phyloP scores from a whole-genome alignment of 2,113 vertebrate genomes.

The Macrotis lagotis region DNA sequence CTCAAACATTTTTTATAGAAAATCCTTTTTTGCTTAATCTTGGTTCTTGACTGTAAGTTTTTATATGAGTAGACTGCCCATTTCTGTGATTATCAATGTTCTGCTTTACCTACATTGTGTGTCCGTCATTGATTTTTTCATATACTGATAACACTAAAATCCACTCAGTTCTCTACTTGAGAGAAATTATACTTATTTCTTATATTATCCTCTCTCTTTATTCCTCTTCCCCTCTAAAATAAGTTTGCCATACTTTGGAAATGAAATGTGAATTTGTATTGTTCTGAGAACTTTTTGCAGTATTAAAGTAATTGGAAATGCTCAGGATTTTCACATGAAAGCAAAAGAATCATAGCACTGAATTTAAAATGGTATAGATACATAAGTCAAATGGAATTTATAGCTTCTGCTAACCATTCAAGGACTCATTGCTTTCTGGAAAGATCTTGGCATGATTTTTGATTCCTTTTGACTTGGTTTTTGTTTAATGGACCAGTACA shows the following conservation, averaged over 20 bases:
- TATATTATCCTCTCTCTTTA: no score
- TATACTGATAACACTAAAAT: no score
- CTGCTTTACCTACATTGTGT: background rate
- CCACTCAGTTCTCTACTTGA: no score
- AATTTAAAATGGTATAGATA: background rate
- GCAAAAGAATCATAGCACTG: background rate
- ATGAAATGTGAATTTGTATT: background rate
- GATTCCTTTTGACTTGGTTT: constrained; percentile 24
- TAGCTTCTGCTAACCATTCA: background rate
- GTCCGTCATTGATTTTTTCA: background rate
- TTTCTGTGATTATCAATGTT: background rate
- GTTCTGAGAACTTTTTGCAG: constrained; percentile 38
- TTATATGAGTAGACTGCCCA: background rate
- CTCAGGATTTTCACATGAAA: no score
- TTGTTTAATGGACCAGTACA: background rate
- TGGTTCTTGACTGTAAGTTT: background rate
- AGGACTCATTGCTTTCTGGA: background rate
- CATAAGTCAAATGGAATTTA: no score
- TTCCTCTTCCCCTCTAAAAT: no score
- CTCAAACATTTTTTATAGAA: background rate
- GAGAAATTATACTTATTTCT: no score
- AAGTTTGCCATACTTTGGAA: no score
- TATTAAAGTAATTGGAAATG: background rate
- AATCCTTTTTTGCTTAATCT: background rate
- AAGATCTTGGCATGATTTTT: constrained; percentile 17